A percentile compares a stretch with the other conserved stretches of the same genome.
phyloP scores from a whole-genome alignment of 2,888 invertebrate genomes.

The Corbicula japonica region DNA sequence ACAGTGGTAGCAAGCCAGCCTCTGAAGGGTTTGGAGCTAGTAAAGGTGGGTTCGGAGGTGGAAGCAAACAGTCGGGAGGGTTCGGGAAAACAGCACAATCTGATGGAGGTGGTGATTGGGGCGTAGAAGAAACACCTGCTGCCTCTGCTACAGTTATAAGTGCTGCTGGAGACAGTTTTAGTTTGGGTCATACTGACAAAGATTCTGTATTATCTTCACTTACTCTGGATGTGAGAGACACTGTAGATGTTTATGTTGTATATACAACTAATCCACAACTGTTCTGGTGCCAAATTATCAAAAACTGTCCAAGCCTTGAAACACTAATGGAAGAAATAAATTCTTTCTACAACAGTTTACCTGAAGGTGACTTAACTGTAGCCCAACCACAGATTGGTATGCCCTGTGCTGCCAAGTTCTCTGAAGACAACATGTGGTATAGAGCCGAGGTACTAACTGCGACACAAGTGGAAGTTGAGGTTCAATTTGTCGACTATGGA shows the following conservation, averaged over 20 bases:
- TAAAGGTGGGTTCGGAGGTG: slow-evolving; percentile 10
- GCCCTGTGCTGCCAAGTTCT: slow-evolving; percentile 79
- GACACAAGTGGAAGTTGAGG: slow-evolving; percentile 63
- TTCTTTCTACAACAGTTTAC: slow-evolving; percentile 60
- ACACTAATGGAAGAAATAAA: slow-evolving; percentile 76
- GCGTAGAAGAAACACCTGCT: slow-evolving; percentile 10
- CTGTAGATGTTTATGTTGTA: slow-evolving; percentile 71
- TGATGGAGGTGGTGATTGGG: slow-evolving; percentile 61
- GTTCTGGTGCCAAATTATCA: slow-evolving; percentile 79
- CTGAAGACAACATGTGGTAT: slow-evolving; percentile 77
- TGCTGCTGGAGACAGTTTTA: slow-evolving; percentile 28
- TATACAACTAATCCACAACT: slow-evolving; percentile 69
- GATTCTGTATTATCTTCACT: slow-evolving; percentile 7
- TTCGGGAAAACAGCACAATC: neutral
- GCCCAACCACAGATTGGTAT: slow-evolving; percentile 62
- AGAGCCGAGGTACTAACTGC: slow-evolving; percentile 66
- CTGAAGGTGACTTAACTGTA: slow-evolving; percentile 56
- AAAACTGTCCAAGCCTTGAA: slow-evolving; percentile 58
- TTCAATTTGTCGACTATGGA: slow-evolving; percentile 83
- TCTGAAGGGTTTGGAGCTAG: slow-evolving; percentile 31
- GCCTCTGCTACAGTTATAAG: slow-evolving; percentile 12
- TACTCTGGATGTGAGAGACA: slow-evolving; percentile 59
- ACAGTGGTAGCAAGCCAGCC: slow-evolving; percentile 13
- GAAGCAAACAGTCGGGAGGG: slow-evolving; percentile 27
- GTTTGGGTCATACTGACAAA: slow-evolving; percentile 7